Base-by-base conservation (phyloP, 1,140 invertebrate genomes). In the Drosophila pruinosa region DNA sequence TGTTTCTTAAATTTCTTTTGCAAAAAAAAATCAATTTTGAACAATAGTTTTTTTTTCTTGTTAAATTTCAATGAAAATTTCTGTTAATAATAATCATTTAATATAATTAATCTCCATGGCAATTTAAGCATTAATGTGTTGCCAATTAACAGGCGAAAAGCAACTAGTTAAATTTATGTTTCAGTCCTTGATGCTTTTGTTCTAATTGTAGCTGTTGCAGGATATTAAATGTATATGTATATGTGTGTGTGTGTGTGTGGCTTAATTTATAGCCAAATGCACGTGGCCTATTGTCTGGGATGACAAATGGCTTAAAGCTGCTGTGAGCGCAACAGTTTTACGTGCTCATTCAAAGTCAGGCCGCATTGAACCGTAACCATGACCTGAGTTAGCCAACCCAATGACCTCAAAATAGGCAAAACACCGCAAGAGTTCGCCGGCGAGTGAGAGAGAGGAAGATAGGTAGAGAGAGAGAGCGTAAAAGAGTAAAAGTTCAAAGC, bases 401-500 rank as follows among this genome's bases (percentile, higher is more conserved):
- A 52, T 71, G 61, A 64, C 68, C 68, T 52, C 68, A 14, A 65
- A 52, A 22, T 38, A 24, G 36, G 36, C 34, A 56, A 56, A 28
- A 21, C 14, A 53, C 19, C 17, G 17, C 7, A 5, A 21, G n/a
- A 31, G 36, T 22, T 26, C 14, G 38, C 2, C 8, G n/a, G 62
- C 0, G 48, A 26, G 12, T 3, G 2, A 34, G 38, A 19, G 12
- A 15, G 31, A 14, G 48, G n/a, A n/a, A 21, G 19, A n/a, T 0
- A 14, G 7, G 19, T n/a, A 28, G 2, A 26, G 12, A 5, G 21
- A 15, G 36, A 28, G 8, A 24, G 14, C n/a, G 15, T n/a, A n/a
- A 31, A 28, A 24, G 15, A 58, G 72, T 48, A 48, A 75, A 72
- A 75, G 68, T 75, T 75, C 72, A 71, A 59, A 71, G 47, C 45